phyloP scores from a whole-genome alignment of 2,888 invertebrate species.

The Diogma glabrata region DNA sequence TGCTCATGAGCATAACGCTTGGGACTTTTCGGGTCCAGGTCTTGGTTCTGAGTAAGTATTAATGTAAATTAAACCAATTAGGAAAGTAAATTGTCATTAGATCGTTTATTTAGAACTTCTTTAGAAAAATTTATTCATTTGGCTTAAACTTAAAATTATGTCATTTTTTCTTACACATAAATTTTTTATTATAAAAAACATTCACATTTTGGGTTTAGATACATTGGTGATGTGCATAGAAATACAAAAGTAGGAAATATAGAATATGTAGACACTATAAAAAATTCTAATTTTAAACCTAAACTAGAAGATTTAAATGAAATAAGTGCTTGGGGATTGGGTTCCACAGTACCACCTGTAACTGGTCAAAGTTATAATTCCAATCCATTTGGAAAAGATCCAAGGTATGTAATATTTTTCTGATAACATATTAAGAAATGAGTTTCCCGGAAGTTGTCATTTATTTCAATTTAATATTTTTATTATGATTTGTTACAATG shows the following conservation, averaged over 20 bases:
- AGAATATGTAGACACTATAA: no score
- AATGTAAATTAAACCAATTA: not conserved
- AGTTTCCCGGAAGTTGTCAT: no score
- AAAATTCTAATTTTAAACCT: conserved; percentile 37
- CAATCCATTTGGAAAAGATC: conserved; percentile 29
- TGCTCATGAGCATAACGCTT: conserved; percentile 43
- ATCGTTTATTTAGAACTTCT: not conserved
- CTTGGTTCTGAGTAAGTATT: conserved; percentile 48
- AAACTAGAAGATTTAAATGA: conserved; percentile 44
- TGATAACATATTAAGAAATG: no score
- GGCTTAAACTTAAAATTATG: not conserved
- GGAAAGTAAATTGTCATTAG: not conserved
- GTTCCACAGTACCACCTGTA: conserved; percentile 31
- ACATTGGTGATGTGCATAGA: conserved; percentile 46
- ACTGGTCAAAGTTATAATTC: conserved; percentile 33
- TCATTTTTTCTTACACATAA: not conserved
- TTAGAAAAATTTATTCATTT: not conserved
- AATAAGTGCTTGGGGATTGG: conserved; percentile 51
- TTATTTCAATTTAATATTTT: no score
- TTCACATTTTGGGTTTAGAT: conserved; percentile 32
- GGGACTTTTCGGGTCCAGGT: conserved; percentile 50
- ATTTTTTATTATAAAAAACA: not conserved
- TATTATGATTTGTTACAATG: no score
- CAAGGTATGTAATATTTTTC: conserved; percentile 31
- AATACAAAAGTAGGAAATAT: conserved; percentile 44